phyloP scores from a whole-genome alignment of 2,888 invertebrate genomes.

The Megalurothrips usitatus region DNA sequence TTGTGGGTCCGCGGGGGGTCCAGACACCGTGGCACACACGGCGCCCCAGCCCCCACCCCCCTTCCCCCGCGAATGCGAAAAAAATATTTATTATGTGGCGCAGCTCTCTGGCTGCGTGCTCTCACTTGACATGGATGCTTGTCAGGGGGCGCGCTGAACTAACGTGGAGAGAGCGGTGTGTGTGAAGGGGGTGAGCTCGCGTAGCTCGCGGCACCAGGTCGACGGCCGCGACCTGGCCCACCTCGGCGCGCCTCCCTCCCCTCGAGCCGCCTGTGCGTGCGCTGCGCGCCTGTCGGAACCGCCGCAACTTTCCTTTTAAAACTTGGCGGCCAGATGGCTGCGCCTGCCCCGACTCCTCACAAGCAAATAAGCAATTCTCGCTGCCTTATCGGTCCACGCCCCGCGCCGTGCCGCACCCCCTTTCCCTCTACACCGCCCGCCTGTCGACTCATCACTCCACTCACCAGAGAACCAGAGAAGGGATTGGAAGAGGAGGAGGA shows the following conservation, averaged over 20 bases:
- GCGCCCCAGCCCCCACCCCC: neutral
- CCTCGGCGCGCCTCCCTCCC: neutral
- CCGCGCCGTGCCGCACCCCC: neutral
- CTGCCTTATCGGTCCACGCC: neutral
- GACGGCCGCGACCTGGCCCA: neutral
- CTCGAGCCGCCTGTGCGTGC: neutral
- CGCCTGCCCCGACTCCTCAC: neutral
- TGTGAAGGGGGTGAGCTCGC: no score
- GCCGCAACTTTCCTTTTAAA: conserved; percentile 23
- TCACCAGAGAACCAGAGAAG: neutral
- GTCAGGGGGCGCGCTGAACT: no score
- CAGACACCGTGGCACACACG: neutral
- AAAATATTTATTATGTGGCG: no score
- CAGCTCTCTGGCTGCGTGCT: no score
- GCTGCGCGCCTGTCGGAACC: neutral
- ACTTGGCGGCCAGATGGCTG: conserved; percentile 13
- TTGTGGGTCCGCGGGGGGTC: neutral
- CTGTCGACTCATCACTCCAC: neutral
- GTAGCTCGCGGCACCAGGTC: neutral
- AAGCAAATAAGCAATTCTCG: conserved; percentile 26
- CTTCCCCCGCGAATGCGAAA: neutral
- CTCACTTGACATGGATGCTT: no score
- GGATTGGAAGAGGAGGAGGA: neutral
- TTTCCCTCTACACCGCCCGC: neutral
- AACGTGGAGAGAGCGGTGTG: no score